These are phyloP conservation scores for Zapornia atra DNA, from an alignment of 2,113 vertebrate species.

Conservation along the genomic window DNA sequence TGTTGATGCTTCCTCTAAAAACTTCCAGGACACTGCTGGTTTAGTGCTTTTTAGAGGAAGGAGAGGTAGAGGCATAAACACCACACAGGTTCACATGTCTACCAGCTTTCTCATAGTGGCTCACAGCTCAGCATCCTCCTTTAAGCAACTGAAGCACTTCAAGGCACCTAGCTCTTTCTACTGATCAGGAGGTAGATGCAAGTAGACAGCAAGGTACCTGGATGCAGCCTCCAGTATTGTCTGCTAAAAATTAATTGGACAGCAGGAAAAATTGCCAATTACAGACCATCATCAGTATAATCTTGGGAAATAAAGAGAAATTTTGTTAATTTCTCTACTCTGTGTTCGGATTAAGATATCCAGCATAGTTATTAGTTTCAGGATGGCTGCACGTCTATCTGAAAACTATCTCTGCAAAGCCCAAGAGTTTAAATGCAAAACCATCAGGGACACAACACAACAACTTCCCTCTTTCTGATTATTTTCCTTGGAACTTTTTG, in stretches of 20 bases:
- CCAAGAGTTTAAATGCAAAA: background rate
- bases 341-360: background rate
- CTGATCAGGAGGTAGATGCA: background rate
- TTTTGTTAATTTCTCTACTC: background rate
- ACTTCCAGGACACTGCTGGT: background rate
- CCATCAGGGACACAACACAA: background rate
- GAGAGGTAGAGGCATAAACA: background rate
- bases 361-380: background rate
- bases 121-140: background rate
- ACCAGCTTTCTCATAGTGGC: background rate
- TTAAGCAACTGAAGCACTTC: background rate
- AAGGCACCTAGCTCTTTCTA: background rate
- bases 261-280: background rate
- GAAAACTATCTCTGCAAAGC: background rate
- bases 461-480: background rate
- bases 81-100: background rate
- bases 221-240: background rate
- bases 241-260: background rate
- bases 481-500: conserved; percentile 36
- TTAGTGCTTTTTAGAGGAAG: background rate
- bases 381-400: background rate
- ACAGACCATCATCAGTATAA: background rate
- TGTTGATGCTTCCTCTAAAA: background rate
- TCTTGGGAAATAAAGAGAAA: background rate
- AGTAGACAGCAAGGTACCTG: background rate